Percentiles rank a stretch among this genome's conserved stretches.
phyloP scores from a whole-genome alignment of 1,140 invertebrate genomes.

The Bombus sibiricus region DNA sequence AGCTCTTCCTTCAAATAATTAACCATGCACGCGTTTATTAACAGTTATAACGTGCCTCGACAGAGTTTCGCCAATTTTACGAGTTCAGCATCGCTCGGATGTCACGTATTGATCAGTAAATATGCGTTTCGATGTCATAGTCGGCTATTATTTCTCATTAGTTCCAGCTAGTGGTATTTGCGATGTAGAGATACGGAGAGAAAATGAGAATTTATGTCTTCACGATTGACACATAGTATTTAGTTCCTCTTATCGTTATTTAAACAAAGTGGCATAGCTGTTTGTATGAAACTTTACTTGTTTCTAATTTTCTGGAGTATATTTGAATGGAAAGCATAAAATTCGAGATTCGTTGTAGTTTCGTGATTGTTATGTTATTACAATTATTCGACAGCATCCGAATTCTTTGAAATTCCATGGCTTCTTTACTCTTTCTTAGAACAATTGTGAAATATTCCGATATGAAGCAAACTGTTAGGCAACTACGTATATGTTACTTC shows the following conservation, averaged over 20 bases:
- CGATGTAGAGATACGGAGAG: too few relatives aligned
- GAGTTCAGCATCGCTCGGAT: background rate
- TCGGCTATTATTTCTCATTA: constrained; percentile 1
- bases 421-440: background rate
- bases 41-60: background rate
- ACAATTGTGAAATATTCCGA: background rate
- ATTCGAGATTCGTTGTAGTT: background rate
- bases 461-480: background rate
- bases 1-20: background rate
- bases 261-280: background rate
- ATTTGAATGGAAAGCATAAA: background rate
- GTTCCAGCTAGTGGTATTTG: too few relatives aligned
- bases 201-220: background rate
- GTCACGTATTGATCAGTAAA: background rate
- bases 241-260: background rate
- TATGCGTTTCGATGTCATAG: background rate
- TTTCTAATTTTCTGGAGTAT: background rate
- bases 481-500: background rate
- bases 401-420: background rate
- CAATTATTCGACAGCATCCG: too few relatives aligned
- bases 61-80: background rate
- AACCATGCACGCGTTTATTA: background rate
- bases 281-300: background rate
- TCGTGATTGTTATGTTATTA: too few relatives aligned
- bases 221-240: background rate